A percentile compares a stretch with the other conserved stretches of the same genome.
phyloP scores from a whole-genome alignment of 2,888 invertebrate species.

The Drosophila anomalata region DNA sequence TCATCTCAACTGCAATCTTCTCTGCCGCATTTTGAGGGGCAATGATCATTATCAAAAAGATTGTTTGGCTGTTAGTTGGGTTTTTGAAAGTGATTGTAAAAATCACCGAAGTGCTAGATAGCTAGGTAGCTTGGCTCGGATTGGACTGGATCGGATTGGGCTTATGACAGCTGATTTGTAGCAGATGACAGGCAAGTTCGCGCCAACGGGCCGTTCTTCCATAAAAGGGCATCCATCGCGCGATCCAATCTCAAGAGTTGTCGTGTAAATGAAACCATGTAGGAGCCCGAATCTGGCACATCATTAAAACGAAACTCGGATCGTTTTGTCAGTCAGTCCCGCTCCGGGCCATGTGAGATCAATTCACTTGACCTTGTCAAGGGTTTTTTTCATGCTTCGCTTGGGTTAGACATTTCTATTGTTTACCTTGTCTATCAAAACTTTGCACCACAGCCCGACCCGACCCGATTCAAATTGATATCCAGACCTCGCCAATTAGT shows the following conservation, averaged over 20 bases:
- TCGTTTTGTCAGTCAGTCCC: constrained; percentile 41
- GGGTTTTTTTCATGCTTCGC: constrained; percentile 17
- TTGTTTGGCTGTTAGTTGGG: constrained; percentile 41
- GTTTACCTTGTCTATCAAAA: constrained; percentile 41
- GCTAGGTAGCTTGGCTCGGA: not conserved
- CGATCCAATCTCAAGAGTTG: constrained; percentile 38
- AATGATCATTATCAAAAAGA: constrained; percentile 62
- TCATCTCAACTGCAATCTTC: constrained; percentile 22
- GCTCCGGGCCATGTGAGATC: constrained; percentile 42
- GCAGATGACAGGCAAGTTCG: constrained; percentile 77
- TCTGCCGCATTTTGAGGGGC: constrained; percentile 16
- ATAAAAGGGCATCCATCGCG: constrained; percentile 56
- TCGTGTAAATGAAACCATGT: constrained; percentile 57
- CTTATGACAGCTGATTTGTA: constrained; percentile 77
- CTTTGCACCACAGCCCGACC: not conserved
- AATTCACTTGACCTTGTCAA: constrained; percentile 67
- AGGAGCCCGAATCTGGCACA: constrained; percentile 55
- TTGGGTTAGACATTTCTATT: constrained; percentile 32
- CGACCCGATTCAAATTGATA: constrained; percentile 20
- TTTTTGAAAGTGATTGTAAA: constrained; percentile 76
- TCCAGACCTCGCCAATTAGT: constrained; percentile 60
- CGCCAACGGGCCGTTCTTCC: constrained; percentile 69
- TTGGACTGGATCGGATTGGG: constrained; percentile 19
- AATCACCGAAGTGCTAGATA: constrained; percentile 41
- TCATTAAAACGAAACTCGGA: constrained; percentile 59